Conservation (phyloP, 2,113 vertebrate genomes). For the Leucoraja erinaceus region DNA sequence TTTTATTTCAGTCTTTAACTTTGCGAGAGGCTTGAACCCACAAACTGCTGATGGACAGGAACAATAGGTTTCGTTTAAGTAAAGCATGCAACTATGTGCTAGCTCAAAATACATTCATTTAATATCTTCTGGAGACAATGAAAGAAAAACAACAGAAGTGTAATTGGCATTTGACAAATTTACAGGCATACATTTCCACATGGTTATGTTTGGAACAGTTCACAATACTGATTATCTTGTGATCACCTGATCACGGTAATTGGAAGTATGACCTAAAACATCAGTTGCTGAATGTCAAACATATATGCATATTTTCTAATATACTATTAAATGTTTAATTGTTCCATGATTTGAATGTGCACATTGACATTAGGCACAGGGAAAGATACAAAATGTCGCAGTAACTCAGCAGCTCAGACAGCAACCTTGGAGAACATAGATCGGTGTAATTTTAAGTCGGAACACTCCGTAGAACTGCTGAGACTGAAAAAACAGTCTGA, state of each 20-base stretch:
- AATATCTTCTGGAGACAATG: neutral
- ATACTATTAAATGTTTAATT: neutral
- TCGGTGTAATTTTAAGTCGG: too few species aligned
- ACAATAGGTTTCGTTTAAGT: neutral
- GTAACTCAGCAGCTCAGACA: too few species aligned
- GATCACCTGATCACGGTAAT: neutral
- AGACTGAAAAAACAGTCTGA: too few species aligned
- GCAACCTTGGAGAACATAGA: too few species aligned
- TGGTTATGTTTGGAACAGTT: neutral
- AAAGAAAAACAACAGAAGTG: neutral
- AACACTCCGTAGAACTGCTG: too few species aligned
- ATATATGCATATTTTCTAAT: neutral
- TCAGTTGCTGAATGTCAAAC: neutral
- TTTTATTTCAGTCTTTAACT: neutral
- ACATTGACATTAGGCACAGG: neutral
- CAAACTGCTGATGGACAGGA: too few species aligned
- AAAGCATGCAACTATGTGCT: neutral
- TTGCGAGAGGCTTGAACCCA: neutral
- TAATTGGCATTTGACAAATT: neutral
- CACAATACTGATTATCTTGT: neutral
- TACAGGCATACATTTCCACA: neutral
- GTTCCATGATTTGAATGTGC: neutral
- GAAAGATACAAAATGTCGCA: too few species aligned
- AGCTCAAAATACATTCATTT: neutral
- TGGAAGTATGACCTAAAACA: neutral